Base-by-base conservation (phyloP, 2,888 invertebrate genomes). In the Halictus quadricinctus region DNA sequence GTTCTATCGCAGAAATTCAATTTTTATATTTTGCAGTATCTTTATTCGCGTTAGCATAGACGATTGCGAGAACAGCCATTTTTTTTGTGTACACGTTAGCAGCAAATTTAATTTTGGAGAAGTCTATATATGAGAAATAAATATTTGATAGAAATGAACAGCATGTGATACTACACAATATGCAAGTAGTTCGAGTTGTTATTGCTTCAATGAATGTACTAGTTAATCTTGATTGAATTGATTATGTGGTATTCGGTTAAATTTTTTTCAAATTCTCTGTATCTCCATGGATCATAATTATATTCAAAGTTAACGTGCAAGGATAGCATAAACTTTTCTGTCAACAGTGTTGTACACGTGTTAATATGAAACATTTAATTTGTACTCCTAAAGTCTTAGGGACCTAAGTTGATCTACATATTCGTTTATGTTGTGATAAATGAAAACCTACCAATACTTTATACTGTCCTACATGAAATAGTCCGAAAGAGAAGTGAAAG, bases 311-410 rank as follows among this genome's bases (percentile, higher is more conserved):
- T 72, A 69, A 76, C 81, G 75, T 70, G 70, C 81, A 80, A 81
- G 73, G 73, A 80, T 64, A 86, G 79, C 78, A 78, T 86, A 87
- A 85, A 84, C 84, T 89, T 84, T 70, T 73, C 78, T 89, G 79
- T 72, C 73, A 74, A 73, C 85, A 72, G 73, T 84, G 66, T 79
- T 87, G 79, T 81, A 83, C 76, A 70, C 81, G 79, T 82, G 72
- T 83, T 69, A 76, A 87, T 72, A 81, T 77, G 58, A 74, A 80
- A 85, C 70, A 86, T 87, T 83, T 83, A 54, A 79, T 84, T 80
- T 90, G 88, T 91, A 87, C 80, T 79, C 82, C 66, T 85, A 81
- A 88, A 90, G 90, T 87, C 90, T 78, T 91, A 81, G 86, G 91
- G 89, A 90, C 86, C 90, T 91, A 88, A 91, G 69, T 79, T 25